Percentiles rank a stretch among this genome's conserved stretches.
Conservation (phyloP, 2,888 invertebrate genomes). For the Platycnemis pennipes region DNA sequence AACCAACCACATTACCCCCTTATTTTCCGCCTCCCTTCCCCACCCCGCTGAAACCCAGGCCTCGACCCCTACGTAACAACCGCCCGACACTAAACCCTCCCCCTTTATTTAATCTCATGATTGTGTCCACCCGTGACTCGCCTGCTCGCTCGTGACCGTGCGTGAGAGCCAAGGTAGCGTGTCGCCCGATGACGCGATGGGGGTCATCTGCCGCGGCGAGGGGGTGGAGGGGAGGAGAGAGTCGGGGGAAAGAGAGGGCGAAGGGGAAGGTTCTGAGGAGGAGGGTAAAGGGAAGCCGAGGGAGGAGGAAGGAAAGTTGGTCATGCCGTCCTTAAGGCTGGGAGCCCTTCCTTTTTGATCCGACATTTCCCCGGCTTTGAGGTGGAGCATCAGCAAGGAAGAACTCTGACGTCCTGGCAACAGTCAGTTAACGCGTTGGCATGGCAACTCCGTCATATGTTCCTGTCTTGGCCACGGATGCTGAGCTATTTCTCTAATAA, state of each 20-base stretch:
- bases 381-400: no score
- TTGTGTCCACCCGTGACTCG: constrained; percentile 65
- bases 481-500: no score
- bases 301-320: not conserved
- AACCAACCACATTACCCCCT: not conserved
- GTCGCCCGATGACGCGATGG: constrained; percentile 61
- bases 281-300: not conserved
- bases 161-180: constrained; percentile 40
- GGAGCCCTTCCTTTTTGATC: not conserved
- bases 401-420: no score
- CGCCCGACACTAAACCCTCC: not conserved
- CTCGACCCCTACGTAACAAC: not conserved
- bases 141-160: not conserved
- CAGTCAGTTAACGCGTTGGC: no score
- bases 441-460: no score
- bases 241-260: not conserved
- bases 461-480: no score
- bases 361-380: no score
- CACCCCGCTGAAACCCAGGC: not conserved
- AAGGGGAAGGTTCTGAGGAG: not conserved
- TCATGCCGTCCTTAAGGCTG: not conserved
- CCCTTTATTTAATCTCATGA: constrained; percentile 63
- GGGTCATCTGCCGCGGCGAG: constrained; percentile 43
- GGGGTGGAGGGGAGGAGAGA: not conserved
- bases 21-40: not conserved